Evolutionary conservation across 2,888 invertebrate species (phyloP).

Genomic region (Calameuta filiformis): DNA sequence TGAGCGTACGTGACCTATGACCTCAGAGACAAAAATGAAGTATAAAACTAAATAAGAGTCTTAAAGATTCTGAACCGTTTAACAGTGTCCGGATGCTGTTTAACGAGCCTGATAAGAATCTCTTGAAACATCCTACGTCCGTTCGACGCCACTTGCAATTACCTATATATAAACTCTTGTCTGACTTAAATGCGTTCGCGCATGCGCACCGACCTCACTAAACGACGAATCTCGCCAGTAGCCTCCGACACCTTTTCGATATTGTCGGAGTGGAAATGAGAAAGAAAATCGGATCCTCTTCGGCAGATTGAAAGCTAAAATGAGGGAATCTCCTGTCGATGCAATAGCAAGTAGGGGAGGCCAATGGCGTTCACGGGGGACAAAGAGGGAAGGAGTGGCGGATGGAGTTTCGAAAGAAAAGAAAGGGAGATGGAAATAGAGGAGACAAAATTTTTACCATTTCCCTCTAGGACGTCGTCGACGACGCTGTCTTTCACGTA

Average conservation of each 20-base stretch:
- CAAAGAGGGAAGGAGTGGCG: not conserved
- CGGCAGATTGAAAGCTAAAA: slow-evolving; percentile 60
- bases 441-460: not conserved
- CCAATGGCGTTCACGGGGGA: not conserved
- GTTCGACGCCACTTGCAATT: not conserved
- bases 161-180: not conserved
- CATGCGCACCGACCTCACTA: not conserved
- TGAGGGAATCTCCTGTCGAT: slow-evolving; percentile 35
- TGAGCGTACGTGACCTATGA: not conserved
- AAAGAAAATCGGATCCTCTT: slow-evolving; percentile 56
- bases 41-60: not conserved
- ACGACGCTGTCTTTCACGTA: not conserved
- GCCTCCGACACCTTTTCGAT: slow-evolving; percentile 35
- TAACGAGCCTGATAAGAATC: not conserved
- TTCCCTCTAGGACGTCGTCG: slow-evolving; percentile 8
- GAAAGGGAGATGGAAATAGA: slow-evolving; percentile 10
- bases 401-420: slow-evolving; percentile 2
- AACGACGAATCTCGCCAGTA: not conserved
- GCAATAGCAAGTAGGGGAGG: not conserved
- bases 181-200: not conserved
- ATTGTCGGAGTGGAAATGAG: slow-evolving; percentile 57
- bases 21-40: not conserved
- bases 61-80: not conserved
- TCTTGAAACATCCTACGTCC: not conserved
- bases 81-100: not conserved